phyloP scores from a whole-genome alignment of 2,113 vertebrate species.

The Okapia johnstoni region DNA sequence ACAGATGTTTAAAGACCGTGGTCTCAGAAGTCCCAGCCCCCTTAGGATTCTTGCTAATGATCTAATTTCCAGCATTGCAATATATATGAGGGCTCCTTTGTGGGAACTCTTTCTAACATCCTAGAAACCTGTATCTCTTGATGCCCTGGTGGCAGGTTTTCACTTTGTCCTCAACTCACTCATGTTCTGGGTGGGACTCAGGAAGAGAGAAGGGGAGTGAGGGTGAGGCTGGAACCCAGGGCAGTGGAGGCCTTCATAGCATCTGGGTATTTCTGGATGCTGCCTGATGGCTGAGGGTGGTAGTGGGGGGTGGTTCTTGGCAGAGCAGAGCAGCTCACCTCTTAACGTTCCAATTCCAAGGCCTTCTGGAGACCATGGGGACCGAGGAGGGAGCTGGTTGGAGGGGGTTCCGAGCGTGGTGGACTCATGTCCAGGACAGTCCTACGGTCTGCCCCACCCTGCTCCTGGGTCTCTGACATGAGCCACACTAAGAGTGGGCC shows the following conservation, averaged over 20 bases:
- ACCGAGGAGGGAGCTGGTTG: not conserved
- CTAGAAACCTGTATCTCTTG: not conserved
- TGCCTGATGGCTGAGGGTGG: not conserved
- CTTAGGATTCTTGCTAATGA: not conserved
- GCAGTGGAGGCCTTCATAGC: not conserved
- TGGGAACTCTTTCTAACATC: not conserved
- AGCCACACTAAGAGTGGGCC: not conserved
- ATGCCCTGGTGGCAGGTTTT: not conserved
- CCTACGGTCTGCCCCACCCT: fast-evolving
- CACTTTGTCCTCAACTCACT: not conserved
- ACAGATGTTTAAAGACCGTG: not conserved
- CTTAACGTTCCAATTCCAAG: not conserved
- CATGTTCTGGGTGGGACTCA: not conserved
- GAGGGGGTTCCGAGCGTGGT: not conserved
- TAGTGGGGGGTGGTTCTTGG: not conserved
- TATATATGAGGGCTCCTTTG: not conserved
- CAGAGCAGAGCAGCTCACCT: not conserved
- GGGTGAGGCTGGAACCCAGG: not conserved
- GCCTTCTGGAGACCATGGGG: not conserved
- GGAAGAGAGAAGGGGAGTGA: not conserved
- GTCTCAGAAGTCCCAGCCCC: not conserved
- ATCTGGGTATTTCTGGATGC: not conserved
- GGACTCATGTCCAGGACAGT: not conserved
- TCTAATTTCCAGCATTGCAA: not conserved
- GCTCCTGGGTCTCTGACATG: not conserved